Percentiles rank a stretch among this genome's conserved stretches.
phyloP scores from a whole-genome alignment of 2,797 vertebrate species.

The Cyprinodon diabolis region DNA sequence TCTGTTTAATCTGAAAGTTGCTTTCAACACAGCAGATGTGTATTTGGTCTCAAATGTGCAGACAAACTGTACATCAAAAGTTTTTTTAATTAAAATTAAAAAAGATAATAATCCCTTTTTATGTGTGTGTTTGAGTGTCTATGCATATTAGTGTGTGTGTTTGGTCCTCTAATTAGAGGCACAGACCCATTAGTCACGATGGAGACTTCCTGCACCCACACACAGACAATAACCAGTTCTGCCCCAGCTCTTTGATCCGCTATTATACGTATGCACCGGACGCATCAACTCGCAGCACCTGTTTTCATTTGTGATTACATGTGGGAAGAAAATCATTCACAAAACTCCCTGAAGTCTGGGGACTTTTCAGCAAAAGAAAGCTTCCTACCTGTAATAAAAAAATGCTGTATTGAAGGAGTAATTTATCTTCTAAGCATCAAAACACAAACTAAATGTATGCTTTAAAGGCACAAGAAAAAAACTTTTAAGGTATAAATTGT shows the following conservation, averaged over 20 bases:
- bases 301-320: conserved; percentile 13
- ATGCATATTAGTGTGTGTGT: conserved; percentile 13
- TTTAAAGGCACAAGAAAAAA: conserved; percentile 2
- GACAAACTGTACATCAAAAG: background rate
- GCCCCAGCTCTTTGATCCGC: conserved; percentile 58
- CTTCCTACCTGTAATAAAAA: background rate
- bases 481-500: background rate
- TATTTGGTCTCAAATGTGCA: background rate
- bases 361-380: background rate
- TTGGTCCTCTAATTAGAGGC: conserved; percentile 51
- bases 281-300: conserved; percentile 13
- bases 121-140: background rate
- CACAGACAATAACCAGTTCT: conserved; percentile 58
- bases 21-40: background rate
- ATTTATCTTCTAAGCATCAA: background rate
- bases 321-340: background rate
- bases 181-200: conserved; percentile 56
- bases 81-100: conserved; percentile 13
- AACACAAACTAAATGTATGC: background rate
- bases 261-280: conserved; percentile 24
- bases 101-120: background rate
- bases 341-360: background rate
- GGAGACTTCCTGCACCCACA: conserved; percentile 64
- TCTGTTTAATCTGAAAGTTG: background rate
- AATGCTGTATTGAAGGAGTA: background rate